These are phyloP conservation scores for Lates calcarifer DNA, from an alignment of 2,113 vertebrate genomes.

Conservation along the genomic window DNA sequence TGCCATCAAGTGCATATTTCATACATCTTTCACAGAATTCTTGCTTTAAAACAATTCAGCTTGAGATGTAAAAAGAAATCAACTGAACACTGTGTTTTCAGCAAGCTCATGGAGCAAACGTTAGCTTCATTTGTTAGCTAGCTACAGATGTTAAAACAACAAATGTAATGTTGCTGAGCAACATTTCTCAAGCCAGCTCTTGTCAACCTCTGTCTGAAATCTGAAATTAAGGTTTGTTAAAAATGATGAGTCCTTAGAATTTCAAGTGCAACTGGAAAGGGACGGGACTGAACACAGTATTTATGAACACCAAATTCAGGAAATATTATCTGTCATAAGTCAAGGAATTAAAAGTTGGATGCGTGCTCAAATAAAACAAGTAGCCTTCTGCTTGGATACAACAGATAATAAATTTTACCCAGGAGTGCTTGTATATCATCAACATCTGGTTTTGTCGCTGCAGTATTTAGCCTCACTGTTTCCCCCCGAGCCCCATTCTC, in stretches of 20 bases:
- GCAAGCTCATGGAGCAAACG: no score
- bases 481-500: constrained; percentile 13
- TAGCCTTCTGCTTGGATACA: constrained; percentile 16
- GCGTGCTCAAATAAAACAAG: constrained; percentile 27
- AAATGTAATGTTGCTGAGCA: no score
- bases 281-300: background rate
- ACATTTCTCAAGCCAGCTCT: no score
- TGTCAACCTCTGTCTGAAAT: background rate
- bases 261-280: background rate
- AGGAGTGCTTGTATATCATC: constrained; percentile 35
- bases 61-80: no score
- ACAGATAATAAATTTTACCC: constrained; percentile 44
- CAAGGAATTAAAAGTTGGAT: background rate
- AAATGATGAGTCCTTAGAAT: no score
- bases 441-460: constrained; percentile 59
- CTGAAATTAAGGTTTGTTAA: background rate
- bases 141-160: no score
- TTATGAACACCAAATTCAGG: background rate
- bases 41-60: no score
- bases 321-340: constrained; percentile 21
- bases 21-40: no score
- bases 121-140: no score
- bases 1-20: no score
- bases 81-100: no score
- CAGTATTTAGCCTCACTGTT: constrained; percentile 21